Evolutionary conservation across 2,888 invertebrate species (phyloP).

Genomic region (Dexiosoma caninum): DNA sequence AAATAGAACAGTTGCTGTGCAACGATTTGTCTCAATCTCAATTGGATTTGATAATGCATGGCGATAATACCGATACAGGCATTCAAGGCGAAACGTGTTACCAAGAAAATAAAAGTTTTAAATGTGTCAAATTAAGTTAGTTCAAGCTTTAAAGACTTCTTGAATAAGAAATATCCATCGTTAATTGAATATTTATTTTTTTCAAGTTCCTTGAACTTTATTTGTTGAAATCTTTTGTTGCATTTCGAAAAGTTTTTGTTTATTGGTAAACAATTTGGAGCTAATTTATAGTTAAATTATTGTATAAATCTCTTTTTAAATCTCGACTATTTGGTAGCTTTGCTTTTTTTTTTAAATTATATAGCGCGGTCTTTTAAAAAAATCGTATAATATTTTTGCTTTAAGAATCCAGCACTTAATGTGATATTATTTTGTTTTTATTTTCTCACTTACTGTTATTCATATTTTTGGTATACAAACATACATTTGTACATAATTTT

Average conservation of each 20-base stretch:
- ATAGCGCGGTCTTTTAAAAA: background rate
- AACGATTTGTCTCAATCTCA: slow-evolving; percentile 74
- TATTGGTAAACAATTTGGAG: background rate
- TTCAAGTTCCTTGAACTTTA: background rate
- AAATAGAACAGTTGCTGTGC: slow-evolving; percentile 72
- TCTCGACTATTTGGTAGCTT: background rate
- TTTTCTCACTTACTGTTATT: background rate
- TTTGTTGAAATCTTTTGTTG: slow-evolving; percentile 25
- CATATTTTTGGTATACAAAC: background rate
- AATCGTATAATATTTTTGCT: background rate
- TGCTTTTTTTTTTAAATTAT: background rate
- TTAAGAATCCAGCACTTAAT: background rate
- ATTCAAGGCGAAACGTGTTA: slow-evolving; percentile 68
- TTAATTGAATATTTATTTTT: slow-evolving; percentile 33
- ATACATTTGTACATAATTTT: too few species aligned
- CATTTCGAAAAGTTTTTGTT: slow-evolving; percentile 15
- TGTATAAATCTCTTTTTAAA: background rate
- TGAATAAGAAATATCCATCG: background rate
- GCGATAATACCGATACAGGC: slow-evolving; percentile 70
- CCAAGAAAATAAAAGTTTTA: slow-evolving; percentile 44
- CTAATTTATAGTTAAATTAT: background rate
- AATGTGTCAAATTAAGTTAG: slow-evolving; percentile 12
- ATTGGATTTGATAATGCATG: slow-evolving; percentile 76
- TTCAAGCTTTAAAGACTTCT: slow-evolving; percentile 48
- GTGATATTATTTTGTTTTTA: slow-evolving; percentile 24